Percentiles rank a stretch among this genome's conserved stretches.
These are phyloP conservation scores for Drosophila miranda DNA, from an alignment of 1,140 invertebrate species.

Conservation along the genomic window DNA sequence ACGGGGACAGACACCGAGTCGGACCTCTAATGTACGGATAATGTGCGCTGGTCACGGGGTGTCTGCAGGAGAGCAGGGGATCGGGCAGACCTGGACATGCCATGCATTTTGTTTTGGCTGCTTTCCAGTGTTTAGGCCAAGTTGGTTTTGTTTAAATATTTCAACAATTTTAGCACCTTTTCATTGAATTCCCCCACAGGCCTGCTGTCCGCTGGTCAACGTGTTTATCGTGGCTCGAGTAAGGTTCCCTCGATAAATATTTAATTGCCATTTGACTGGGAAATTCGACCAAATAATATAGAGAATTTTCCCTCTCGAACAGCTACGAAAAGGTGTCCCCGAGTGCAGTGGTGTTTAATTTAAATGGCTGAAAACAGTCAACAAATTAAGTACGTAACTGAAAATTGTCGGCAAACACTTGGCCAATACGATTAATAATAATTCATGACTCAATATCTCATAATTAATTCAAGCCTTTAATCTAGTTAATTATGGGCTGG, in stretches of 20 bases:
- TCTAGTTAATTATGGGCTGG: slow-evolving; percentile 40
- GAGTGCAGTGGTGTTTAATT: background rate
- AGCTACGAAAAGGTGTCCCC: too few species aligned
- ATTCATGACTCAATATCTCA: slow-evolving; percentile 7
- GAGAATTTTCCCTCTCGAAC: too few species aligned
- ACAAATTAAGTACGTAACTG: slow-evolving; percentile 8
- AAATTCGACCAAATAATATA: background rate
- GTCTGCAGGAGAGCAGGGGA: background rate
- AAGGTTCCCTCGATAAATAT: slow-evolving; percentile 63
- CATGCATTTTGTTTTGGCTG: slow-evolving; percentile 20
- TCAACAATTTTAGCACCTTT: slow-evolving; percentile 64
- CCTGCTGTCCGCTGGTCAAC: slow-evolving; percentile 20
- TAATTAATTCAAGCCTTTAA: slow-evolving; percentile 21
- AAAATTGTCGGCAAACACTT: too few species aligned
- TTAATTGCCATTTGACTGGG: slow-evolving; percentile 49
- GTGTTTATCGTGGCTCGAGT: slow-evolving; percentile 53
- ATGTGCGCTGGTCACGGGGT: slow-evolving; percentile 39
- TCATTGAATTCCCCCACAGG: background rate
- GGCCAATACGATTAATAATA: too few species aligned
- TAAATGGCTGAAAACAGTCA: slow-evolving; percentile 12
- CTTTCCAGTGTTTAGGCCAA: slow-evolving; percentile 20
- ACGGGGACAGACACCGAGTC: background rate
- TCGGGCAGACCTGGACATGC: background rate
- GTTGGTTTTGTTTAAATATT: slow-evolving; percentile 62
- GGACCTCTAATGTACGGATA: slow-evolving; percentile 57